Evolutionary conservation across 2,797 vertebrate species (phyloP).

Genomic region (Intellagama lesueurii): DNA sequence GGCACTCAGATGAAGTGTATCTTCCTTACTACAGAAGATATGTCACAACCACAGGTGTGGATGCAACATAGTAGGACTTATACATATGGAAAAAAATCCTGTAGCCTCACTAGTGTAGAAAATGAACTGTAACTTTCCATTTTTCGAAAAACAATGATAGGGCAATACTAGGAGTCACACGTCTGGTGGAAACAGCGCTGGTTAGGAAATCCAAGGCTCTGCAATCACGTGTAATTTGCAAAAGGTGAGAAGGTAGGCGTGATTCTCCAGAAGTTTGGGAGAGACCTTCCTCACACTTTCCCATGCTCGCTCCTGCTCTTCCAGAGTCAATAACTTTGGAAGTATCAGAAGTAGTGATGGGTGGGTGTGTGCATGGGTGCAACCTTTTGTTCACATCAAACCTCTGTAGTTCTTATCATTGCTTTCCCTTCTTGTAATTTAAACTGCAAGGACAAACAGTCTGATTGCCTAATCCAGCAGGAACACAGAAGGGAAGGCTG

Average conservation of each 20-base stretch:
- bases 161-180: not conserved
- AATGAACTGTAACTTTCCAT: not conserved
- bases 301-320: not conserved
- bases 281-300: not conserved
- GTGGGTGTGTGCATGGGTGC: no score
- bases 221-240: not conserved
- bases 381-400: slow-evolving; percentile 7
- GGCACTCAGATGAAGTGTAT: not conserved
- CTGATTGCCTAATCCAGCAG: not conserved
- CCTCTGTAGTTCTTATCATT: not conserved
- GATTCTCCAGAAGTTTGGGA: not conserved
- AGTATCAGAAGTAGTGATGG: not conserved
- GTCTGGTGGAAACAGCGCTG: not conserved
- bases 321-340: not conserved
- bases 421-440: not conserved
- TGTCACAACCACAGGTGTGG: not conserved
- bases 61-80: not conserved
- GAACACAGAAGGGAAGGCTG: not conserved
- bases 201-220: not conserved
- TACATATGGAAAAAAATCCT: no score
- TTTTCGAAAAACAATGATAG: no score
- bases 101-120: not conserved
- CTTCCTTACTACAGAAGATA: not conserved
- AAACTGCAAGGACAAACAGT: not conserved
- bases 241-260: not conserved